Base-by-base conservation (phyloP, 2,888 invertebrate genomes). In the Celastrina argiolus region DNA sequence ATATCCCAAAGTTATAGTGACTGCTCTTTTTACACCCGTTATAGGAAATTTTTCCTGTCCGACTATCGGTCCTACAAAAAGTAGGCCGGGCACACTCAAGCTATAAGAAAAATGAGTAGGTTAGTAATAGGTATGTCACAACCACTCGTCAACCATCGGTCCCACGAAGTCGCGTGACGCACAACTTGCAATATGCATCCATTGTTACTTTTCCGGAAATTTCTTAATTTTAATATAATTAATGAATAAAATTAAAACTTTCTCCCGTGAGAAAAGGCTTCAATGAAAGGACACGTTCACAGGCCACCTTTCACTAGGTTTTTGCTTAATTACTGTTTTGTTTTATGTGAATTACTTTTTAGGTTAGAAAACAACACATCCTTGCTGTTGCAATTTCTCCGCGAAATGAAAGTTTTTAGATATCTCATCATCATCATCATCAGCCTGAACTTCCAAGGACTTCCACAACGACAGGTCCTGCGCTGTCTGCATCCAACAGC, bases 51-150 rank as follows among this genome's bases (percentile, higher is more conserved):
- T n/a, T n/a, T n/a, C n/a, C n/a, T n/a, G n/a, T n/a, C n/a, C n/a
- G n/a, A n/a, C n/a, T n/a, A n/a, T n/a, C n/a, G n/a, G n/a, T n/a
- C n/a, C n/a, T n/a, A n/a, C n/a, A n/a, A n/a, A n/a, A n/a, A n/a
- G n/a, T n/a, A n/a, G n/a, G n/a, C n/a, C n/a, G n/a, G n/a, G n/a
- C n/a, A n/a, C n/a, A n/a, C n/a, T n/a, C n/a, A n/a, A n/a, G n/a
- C n/a, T n/a, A n/a, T n/a, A n/a, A n/a, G n/a, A n/a, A n/a, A n/a
- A n/a, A n/a, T n/a, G n/a, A n/a, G n/a, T n/a, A n/a, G n/a, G n/a
- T n/a, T n/a, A n/a, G n/a, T n/a, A n/a, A n/a, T 31, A 3, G 31
- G 31, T 65, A 65, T 51, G 65, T 56, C 65, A 65, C 65, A 56
- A 16, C 51, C 8, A 14, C 6, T 22, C 64, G 10, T 18, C 45